Base-by-base conservation (phyloP, 2,888 invertebrate genomes). In the Calameuta filiformis region DNA sequence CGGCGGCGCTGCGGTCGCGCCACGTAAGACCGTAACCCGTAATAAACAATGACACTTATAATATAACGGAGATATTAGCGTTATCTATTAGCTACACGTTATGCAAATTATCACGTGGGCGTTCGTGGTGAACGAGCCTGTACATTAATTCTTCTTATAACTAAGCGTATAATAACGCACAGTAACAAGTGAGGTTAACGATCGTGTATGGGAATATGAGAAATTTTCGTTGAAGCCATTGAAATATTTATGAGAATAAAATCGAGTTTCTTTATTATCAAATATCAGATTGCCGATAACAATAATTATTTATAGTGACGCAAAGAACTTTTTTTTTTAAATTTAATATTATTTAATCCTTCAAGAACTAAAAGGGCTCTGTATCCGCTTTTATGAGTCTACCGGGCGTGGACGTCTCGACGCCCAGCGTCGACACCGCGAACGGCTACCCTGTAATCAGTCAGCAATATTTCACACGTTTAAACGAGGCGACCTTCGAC, bases 381-480 rank as follows among this genome's bases (percentile, higher is more conserved):
- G 40, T 12, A 40, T 15, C 2, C 15, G 23, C 23, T 56, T 56
- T 56, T 23, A 56, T 23, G 56, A 56, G 56, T 56, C 9, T 56
- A 56, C 23, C 23, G 56, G 56, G 56, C 56, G 56, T 56, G 56
- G 56, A 35, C 56, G 56, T 56, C 56, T 56, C 23, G 56, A 56
- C 56, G 56, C 56, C 56, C 56, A 56, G 56, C 56, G 56, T 23
- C 56, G 56, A 56, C 56, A 56, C 56, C 23, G 56, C 2, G 9
- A 23, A 23, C 15, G 68, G 69, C 81, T 82, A 83, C 81, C 80
- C 84, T 82, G 79, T 84, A 83, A 87, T 87, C 86, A 85, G 80
- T 77, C 81, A 81, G 79, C 82, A 83, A 85, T 87, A 85, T 85
- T 87, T 88, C 85, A 86, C 83, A 83, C 84, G 82, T 84, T 82